These are phyloP conservation scores for Sarcophaga bullata DNA, from an alignment of 1,140 invertebrate genomes.

Conservation along the genomic window DNA sequence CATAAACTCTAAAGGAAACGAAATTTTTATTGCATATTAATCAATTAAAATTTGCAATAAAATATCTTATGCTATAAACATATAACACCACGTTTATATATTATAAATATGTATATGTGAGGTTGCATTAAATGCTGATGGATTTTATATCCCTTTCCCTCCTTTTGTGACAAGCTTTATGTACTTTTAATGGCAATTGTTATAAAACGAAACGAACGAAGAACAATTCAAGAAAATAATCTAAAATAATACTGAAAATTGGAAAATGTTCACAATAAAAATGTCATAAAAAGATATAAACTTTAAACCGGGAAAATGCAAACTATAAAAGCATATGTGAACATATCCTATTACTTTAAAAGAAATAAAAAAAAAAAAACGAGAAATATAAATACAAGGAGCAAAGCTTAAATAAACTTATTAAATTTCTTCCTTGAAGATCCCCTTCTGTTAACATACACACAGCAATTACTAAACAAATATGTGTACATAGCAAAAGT, in stretches of 20 bases:
- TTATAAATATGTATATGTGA: not conserved
- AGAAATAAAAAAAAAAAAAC: not conserved
- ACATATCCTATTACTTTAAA: not conserved
- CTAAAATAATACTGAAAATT: constrained; percentile 33
- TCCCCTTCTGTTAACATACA: too few relatives aligned
- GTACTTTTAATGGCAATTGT: constrained; percentile 24
- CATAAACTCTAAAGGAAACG: not conserved
- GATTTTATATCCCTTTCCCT: constrained; percentile 19
- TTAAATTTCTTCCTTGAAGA: not conserved
- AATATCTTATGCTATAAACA: not conserved
- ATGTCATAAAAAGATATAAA: constrained; percentile 32
- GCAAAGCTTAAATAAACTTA: not conserved
- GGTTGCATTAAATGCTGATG: not conserved
- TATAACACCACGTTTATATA: not conserved
- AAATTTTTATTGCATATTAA: not conserved
- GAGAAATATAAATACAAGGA: not conserved
- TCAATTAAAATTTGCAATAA: constrained; percentile 10
- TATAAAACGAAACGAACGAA: constrained; percentile 26
- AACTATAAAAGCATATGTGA: constrained; percentile 40
- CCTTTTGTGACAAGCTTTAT: not conserved
- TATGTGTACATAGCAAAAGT: too few relatives aligned
- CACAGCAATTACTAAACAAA: too few relatives aligned
- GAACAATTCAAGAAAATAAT: constrained; percentile 17
- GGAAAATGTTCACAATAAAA: constrained; percentile 32
- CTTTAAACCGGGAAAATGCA: constrained; percentile 10